Evolutionary conservation across 2,888 invertebrate genomes (phyloP).

Genomic region (Galerucella nymphaeae): DNA sequence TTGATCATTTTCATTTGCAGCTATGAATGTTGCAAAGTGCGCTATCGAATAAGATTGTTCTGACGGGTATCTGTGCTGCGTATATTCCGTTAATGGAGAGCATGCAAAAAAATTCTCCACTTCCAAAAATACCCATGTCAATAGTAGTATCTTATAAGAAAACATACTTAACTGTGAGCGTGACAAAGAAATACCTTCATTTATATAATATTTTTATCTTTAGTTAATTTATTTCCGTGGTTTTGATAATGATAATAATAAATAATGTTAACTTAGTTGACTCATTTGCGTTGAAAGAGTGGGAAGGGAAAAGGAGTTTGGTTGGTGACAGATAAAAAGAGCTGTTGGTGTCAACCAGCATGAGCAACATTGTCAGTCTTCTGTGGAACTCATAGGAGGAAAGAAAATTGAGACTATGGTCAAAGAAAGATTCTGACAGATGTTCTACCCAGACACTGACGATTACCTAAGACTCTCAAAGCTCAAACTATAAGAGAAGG

Average conservation of each 20-base stretch:
- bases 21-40: not conserved
- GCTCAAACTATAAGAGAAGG: no score
- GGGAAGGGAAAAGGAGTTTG: no score
- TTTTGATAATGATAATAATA: not conserved
- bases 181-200: not conserved
- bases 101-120: not conserved
- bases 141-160: not conserved
- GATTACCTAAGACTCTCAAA: no score
- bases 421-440: no score
- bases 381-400: no score
- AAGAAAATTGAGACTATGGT: no score
- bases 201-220: not conserved
- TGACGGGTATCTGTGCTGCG: not conserved
- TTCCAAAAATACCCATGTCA: not conserved
- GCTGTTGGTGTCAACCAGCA: no score
- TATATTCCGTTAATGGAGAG: not conserved
- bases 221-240: not conserved
- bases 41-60: not conserved
- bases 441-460: no score
- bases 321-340: no score
- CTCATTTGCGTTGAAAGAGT: no score
- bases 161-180: not conserved
- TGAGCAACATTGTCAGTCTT: no score
- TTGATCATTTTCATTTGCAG: not conserved
- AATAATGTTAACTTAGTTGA: no score